A percentile compares a stretch with the other conserved stretches of the same genome.
phyloP scores from a whole-genome alignment of 2,113 vertebrate genomes.

The Xenotilapia longispinis region DNA sequence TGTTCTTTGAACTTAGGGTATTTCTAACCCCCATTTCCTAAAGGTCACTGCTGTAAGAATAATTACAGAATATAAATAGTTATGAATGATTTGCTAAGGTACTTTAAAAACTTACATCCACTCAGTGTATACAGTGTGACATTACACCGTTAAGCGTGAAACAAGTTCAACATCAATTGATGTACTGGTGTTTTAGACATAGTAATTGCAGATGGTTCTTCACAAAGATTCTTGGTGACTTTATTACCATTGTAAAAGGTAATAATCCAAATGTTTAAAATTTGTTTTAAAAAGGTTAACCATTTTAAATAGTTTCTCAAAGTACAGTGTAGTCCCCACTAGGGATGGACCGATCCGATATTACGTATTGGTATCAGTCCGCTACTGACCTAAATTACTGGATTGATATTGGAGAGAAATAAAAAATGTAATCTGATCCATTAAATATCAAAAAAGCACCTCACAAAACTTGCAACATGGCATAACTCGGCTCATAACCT shows the following conservation, averaged over 20 bases:
- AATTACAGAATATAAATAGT: background rate
- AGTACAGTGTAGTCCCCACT: background rate
- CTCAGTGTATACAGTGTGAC: background rate
- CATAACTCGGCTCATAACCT: fast-evolving
- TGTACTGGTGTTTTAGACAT: background rate
- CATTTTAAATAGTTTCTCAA: background rate
- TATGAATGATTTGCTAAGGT: background rate
- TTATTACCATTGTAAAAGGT: background rate
- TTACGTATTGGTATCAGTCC: no score
- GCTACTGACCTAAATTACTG: no score
- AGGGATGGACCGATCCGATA: background rate
- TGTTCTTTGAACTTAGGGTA: background rate
- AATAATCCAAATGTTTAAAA: background rate
- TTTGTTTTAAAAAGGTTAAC: background rate
- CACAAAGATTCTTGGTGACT: background rate
- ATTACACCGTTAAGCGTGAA: background rate
- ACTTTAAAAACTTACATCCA: background rate
- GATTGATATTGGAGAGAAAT: background rate
- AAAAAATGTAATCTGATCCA: background rate
- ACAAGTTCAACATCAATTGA: background rate
- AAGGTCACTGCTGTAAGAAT: background rate
- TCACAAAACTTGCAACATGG: fast-evolving
- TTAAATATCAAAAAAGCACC: background rate
- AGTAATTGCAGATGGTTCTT: background rate
- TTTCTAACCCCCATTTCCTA: background rate